Conservation (phyloP, 2,113 vertebrate species). For the Thomomys bottae region DNA sequence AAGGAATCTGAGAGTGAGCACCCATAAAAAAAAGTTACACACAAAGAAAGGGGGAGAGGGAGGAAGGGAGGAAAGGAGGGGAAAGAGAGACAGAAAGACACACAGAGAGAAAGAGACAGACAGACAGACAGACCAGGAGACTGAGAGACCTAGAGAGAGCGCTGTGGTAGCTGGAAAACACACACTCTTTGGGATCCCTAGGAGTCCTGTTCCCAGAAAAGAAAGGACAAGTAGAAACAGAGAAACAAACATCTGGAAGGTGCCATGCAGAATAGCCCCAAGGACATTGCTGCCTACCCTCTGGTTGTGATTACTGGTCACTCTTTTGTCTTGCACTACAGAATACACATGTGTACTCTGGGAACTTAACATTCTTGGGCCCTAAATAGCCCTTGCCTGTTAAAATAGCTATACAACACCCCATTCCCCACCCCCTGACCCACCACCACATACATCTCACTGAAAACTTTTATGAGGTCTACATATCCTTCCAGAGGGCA, state of each 20-base stretch:
- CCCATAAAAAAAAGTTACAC: too few species aligned
- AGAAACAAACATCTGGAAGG: not conserved
- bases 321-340: too few species aligned
- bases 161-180: not conserved
- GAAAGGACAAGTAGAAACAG: not conserved
- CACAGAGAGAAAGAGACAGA: too few species aligned
- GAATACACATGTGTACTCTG: rapidly evolving
- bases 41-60: too few species aligned
- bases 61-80: too few species aligned
- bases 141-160: too few species aligned
- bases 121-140: too few species aligned
- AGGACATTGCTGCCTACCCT: not conserved
- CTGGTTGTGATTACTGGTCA: not conserved
- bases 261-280: not conserved
- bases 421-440: not conserved
- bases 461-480: not conserved
- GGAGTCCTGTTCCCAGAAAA: not conserved
- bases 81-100: not conserved
- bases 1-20: too few species aligned
- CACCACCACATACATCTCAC: not conserved
- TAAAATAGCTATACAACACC: not conserved
- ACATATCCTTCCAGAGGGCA: not conserved
- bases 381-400: not conserved
- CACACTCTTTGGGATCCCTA: not conserved
- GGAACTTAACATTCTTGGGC: not conserved